phyloP scores from a whole-genome alignment of 2,888 invertebrate species.

The Leucophora obtusa region DNA sequence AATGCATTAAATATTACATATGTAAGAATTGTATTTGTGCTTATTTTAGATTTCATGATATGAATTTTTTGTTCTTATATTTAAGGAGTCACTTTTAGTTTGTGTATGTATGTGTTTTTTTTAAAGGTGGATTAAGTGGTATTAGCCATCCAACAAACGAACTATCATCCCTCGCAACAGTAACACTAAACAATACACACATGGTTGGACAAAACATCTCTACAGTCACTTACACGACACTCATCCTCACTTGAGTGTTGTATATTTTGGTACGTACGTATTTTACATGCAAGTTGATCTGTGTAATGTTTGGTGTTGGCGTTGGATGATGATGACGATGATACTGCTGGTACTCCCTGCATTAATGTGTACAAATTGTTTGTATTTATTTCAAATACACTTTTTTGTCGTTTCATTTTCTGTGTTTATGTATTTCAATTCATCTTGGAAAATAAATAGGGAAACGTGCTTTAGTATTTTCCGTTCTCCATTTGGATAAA shows the following conservation, averaged over 20 bases:
- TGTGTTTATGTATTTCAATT: constrained; percentile 44
- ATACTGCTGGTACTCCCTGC: constrained; percentile 37
- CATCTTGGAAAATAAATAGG: constrained; percentile 59
- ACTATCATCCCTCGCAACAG: constrained; percentile 47
- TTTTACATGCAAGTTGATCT: constrained; percentile 39
- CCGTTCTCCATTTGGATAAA: constrained; percentile 12
- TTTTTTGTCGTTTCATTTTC: constrained; percentile 19
- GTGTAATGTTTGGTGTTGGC: constrained; percentile 55
- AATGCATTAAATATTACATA: constrained; percentile 63
- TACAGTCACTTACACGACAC: constrained; percentile 34
- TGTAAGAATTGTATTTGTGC: constrained; percentile 41
- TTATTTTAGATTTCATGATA: constrained; percentile 52
- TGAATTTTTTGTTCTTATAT: constrained; percentile 17
- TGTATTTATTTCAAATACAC: constrained; percentile 41
- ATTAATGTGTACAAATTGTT: constrained; percentile 54
- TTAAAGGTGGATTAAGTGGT: constrained; percentile 66
- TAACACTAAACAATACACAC: constrained; percentile 46
- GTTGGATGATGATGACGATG: constrained; percentile 35
- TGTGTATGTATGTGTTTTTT: constrained; percentile 26
- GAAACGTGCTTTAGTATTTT: constrained; percentile 53
- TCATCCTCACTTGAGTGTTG: not conserved
- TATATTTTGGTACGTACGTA: constrained; percentile 7
- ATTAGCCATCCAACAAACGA: constrained; percentile 57
- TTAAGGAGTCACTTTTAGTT: constrained; percentile 61
- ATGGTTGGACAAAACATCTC: constrained; percentile 32